A percentile compares a stretch with the other conserved stretches of the same genome.
These are phyloP conservation scores for Pelusios castaneus DNA, from an alignment of 2,113 vertebrate species.

Conservation along the genomic window DNA sequence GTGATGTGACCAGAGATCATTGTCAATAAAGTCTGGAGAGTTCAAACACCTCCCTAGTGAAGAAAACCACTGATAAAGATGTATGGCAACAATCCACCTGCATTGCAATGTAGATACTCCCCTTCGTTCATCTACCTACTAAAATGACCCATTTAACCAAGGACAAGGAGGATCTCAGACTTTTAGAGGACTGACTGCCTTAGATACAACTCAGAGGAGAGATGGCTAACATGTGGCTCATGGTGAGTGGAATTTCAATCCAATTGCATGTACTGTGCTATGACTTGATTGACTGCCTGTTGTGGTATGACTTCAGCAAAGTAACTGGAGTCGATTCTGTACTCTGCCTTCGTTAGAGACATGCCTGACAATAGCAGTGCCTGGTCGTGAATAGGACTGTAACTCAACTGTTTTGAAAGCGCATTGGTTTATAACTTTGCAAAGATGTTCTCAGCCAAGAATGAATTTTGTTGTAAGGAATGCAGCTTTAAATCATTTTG, in stretches of 20 bases:
- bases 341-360: not conserved
- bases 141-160: not conserved
- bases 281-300: not conserved
- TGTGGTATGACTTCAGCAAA: not conserved
- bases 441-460: not conserved
- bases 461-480: not conserved
- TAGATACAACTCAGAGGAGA: not conserved
- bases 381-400: fast-evolving
- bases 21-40: not conserved
- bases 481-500: not conserved
- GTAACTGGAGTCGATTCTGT: not conserved
- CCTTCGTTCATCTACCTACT: not conserved
- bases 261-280: not conserved
- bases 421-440: not conserved
- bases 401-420: not conserved
- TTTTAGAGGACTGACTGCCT: not conserved
- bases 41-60: not conserved
- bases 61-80: not conserved
- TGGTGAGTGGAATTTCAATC: not conserved
- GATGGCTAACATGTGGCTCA: not conserved
- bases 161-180: not conserved
- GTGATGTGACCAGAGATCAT: not conserved
- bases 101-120: not conserved
- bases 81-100: not conserved
- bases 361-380: not conserved